Percentiles rank a stretch among this genome's conserved stretches.
Conservation (phyloP, 1,140 invertebrate genomes). For the Diachasma alloeum region DNA sequence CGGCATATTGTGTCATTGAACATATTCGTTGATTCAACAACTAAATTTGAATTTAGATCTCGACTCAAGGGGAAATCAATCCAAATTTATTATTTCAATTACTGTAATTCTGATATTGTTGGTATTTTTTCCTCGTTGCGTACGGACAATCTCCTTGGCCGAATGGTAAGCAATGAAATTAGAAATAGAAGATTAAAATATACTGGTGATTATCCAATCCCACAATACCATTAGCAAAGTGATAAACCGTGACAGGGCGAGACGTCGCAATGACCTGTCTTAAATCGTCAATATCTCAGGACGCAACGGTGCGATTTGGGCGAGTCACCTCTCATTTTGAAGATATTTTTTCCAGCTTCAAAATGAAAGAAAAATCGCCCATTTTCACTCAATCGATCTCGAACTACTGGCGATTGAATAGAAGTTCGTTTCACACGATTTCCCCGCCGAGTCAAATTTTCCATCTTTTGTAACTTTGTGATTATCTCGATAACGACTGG, state of each 20-base stretch:
- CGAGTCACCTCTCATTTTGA: too few relatives aligned
- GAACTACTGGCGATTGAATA: too few relatives aligned
- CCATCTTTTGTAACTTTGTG: not conserved
- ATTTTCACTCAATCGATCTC: too few relatives aligned
- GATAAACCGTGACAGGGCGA: not conserved
- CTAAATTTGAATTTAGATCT: not conserved
- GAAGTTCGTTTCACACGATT: too few relatives aligned
- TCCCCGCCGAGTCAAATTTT: too few relatives aligned
- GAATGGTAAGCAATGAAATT: constrained; percentile 51
- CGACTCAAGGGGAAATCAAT: not conserved
- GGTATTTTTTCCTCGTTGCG: constrained; percentile 56
- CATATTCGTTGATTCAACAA: not conserved
- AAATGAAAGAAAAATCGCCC: too few relatives aligned
- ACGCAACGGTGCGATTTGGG: too few relatives aligned
- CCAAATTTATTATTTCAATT: constrained; percentile 34
- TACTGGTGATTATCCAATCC: not conserved
- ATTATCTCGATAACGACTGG: not conserved
- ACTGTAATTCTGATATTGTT: constrained; percentile 49
- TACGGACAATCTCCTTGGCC: constrained; percentile 55
- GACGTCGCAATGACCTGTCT: too few relatives aligned
- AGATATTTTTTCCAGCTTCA: too few relatives aligned
- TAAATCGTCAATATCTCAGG: too few relatives aligned
- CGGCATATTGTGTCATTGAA: not conserved
- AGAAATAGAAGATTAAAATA: constrained; percentile 37
- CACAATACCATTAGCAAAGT: not conserved